Percentiles rank a stretch among this genome's conserved stretches.
These are phyloP conservation scores for Cepphus grylle DNA, from an alignment of 2,113 vertebrate genomes.

Conservation along the genomic window DNA sequence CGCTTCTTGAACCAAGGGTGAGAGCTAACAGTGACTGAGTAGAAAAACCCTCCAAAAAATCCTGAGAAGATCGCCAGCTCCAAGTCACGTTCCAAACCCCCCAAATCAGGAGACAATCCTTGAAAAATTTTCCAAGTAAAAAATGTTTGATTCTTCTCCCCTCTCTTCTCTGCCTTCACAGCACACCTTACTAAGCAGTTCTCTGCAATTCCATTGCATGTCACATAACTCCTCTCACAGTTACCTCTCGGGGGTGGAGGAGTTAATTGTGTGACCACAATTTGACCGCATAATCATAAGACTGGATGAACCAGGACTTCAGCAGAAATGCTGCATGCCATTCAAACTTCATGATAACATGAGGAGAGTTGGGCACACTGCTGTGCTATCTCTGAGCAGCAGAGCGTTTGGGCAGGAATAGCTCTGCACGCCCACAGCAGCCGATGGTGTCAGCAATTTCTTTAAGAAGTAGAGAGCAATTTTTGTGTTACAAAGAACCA, in stretches of 20 bases:
- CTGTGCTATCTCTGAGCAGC: neutral
- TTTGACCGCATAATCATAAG: neutral
- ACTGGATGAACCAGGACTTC: neutral
- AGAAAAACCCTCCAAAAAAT: neutral
- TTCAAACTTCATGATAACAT: neutral
- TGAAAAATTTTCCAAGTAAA: neutral
- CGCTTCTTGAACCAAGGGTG: rapidly evolving
- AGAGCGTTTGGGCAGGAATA: neutral
- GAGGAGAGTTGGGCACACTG: neutral
- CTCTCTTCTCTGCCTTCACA: neutral
- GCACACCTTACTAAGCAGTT: neutral
- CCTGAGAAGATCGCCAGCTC: neutral
- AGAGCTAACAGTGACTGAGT: neutral
- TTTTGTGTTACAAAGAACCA: neutral
- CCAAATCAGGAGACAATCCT: neutral
- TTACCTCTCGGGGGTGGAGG: neutral
- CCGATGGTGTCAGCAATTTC: neutral
- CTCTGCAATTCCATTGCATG: neutral
- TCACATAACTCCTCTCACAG: neutral
- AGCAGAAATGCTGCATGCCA: neutral
- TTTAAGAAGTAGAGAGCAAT: neutral
- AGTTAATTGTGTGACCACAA: neutral
- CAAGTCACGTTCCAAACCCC: neutral
- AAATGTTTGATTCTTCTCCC: neutral
- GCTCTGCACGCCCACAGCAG: neutral